Evolutionary conservation across 1,140 invertebrate species (phyloP), one percentile per base, ranked within the genome.

Genomic region (Pseudomyrmex dendroicus): DNA sequence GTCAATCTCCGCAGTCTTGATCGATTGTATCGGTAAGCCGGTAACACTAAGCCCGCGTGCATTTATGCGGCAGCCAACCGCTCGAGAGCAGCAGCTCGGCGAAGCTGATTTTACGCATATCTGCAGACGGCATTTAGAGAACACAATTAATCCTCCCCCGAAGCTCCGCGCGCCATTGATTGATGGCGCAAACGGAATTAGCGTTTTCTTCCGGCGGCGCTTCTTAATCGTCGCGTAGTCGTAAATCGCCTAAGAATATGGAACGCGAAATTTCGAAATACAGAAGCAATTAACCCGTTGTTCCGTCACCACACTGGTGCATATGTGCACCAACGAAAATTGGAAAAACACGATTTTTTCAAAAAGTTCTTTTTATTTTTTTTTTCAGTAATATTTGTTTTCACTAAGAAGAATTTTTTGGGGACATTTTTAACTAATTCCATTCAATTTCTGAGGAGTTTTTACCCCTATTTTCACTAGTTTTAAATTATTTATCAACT

Each of bases 1-100:
- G 74, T 72, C 70, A 86, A 80, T 78, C 70, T 54, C 73, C 57
- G 20, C 70, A 59, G 64, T 74, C 70, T 73, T 84, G 83, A 86
- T 84, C 64, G 66, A 84, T 78, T 66, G 35, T 62, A 70, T 72
- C 66, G 67, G 73, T 86, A 84, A 86, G 67, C 67, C 52, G 25
- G 61, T 70, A 70, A 72, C 20, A 68, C 8, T 70, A 72, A 80
- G 46, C 44, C 63, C 64, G 15, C n/a, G 15, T 50, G 66, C 54
- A 80, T 59, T 72, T 80, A 72, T 80, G 54, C 35, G 68, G 35
- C 74, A 56, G 35, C 12, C 35, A 46, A 15, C 35, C 35, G 35
- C 5, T 35, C 35, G 35, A 35, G 35, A 22, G 22, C 20, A 35
- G 35, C 35, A 35, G 4, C 35, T 35, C 64, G 13, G 44, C 52